Evolutionary conservation across 2,888 invertebrate species (phyloP).

Genomic region (Agrenia bidenticulata): DNA sequence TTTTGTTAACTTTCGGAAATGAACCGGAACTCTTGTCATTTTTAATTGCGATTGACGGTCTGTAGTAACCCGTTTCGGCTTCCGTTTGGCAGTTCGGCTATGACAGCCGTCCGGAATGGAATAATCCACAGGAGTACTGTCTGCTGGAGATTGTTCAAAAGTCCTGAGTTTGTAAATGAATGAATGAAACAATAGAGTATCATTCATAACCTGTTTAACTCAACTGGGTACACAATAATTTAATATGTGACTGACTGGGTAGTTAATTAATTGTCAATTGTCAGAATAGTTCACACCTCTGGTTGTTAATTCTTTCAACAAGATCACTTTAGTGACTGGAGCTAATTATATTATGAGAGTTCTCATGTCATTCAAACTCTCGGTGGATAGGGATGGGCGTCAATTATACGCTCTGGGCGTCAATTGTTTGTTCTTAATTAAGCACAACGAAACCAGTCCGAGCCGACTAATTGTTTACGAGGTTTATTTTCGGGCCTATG

Average conservation of each 20-base stretch:
- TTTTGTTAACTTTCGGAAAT: background rate
- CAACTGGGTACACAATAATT: conserved; percentile 10
- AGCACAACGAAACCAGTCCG: conserved; percentile 22
- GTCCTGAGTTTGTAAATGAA: background rate
- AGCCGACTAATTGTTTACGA: conserved; percentile 23
- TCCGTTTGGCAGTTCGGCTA: background rate
- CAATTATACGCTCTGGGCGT: conserved; percentile 27
- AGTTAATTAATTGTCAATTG: conserved; percentile 27
- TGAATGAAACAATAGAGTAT: background rate
- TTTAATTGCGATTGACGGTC: conserved; percentile 9
- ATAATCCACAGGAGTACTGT: background rate
- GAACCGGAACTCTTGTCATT: conserved; percentile 17
- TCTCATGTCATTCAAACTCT: conserved; percentile 21
- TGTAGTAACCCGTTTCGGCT: conserved; percentile 3
- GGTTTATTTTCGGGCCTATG: conserved; percentile 17
- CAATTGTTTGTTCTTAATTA: conserved; percentile 27
- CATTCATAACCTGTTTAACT: conserved; percentile 6
- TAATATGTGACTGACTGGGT: conserved; percentile 14
- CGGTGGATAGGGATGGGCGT: conserved; percentile 15
- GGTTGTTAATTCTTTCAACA: conserved; percentile 26
- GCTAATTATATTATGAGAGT: conserved; percentile 19
- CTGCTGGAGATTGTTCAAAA: background rate
- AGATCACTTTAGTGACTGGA: conserved; percentile 21
- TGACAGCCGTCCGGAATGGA: background rate
- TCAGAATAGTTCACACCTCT: conserved; percentile 24